Conservation (phyloP, 1,140 invertebrate genomes). For the Drosophila tani region DNA sequence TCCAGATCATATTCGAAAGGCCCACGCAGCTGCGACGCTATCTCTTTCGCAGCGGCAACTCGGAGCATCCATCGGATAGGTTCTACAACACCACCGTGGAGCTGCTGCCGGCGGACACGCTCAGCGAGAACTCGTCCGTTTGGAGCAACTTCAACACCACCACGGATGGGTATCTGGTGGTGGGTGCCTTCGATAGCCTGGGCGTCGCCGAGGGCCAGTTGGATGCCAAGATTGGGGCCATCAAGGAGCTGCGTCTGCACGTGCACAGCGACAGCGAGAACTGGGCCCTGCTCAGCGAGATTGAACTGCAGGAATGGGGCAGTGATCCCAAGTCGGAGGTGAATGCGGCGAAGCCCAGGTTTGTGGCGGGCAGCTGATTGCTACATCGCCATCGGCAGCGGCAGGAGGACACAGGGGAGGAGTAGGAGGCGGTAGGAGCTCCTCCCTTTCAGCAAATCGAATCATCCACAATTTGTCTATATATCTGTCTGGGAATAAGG, state of each 20-base stretch:
- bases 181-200: constrained; percentile 91
- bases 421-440: constrained; percentile 2
- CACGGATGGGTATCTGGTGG: constrained; percentile 89
- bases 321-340: constrained; percentile 55
- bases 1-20: constrained; percentile 92
- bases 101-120: constrained; percentile 88
- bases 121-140: constrained; percentile 77
- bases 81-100: constrained; percentile 96
- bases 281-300: constrained; percentile 96
- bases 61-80: constrained; percentile 95
- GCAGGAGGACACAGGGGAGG: constrained; percentile 12
- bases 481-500: constrained; percentile 17
- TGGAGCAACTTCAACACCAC: constrained; percentile 87
- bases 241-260: constrained; percentile 90
- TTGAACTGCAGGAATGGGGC: constrained; percentile 86
- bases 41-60: constrained; percentile 95
- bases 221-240: constrained; percentile 88
- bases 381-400: constrained; percentile 64
- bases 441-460: constrained; percentile 1
- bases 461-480: constrained; percentile 45
- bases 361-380: constrained; percentile 73
- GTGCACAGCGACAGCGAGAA: constrained; percentile 93
- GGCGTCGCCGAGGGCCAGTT: constrained; percentile 92
- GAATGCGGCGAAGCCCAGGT: constrained; percentile 58
- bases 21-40: constrained; percentile 92